Base-by-base conservation (phyloP, 2,797 vertebrate species). In the Crax fasciolata region DNA sequence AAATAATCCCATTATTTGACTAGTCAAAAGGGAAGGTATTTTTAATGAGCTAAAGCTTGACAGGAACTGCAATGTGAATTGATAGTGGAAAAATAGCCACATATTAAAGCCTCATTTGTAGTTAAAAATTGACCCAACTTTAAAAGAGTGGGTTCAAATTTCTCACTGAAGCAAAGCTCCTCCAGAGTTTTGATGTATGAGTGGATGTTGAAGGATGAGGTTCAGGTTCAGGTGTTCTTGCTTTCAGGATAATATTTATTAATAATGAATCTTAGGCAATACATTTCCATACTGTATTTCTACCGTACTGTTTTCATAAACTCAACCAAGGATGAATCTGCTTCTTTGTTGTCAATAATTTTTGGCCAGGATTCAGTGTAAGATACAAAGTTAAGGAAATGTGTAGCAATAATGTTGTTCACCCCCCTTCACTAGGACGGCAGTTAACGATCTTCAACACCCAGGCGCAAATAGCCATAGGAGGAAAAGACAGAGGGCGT, bases 381-480 rank as follows among this genome's bases (percentile, higher is more conserved):
- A 95, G 21, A 10, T 83, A 84, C 90, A 89, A 58, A 70, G 4
- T 23, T 62, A 35, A 88, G 86, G 67, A 96, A 97, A 96, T 96
- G 81, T 94, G 82, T 96, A 93, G 94, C 92, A 98, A 97, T 98
- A 98, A 98, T 96, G 81, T 91, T 98, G 20, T 98, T 98, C 97
- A 98, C 97, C 97, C 97, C 98, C 97, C 94, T 94, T 97, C 97
- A 98, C 88, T 97, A 99, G 99, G 99, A 96, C 99, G 99, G 77
- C 99, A 99, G 98, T 97, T 99, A 97, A 99, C 99, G 76, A 99
- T 99, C 98, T 99, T 99, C 99, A 99, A 99, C 99, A 99, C 99
- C 96, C 99, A 99, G 98, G 99, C 99, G 78, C 98, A 99, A 94
- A 99, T 99, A 95, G 98, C 98, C 77, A 99, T 99, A 41, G 99